Conservation (phyloP, 2,113 vertebrate genomes). For the Corvus moneduloides region DNA sequence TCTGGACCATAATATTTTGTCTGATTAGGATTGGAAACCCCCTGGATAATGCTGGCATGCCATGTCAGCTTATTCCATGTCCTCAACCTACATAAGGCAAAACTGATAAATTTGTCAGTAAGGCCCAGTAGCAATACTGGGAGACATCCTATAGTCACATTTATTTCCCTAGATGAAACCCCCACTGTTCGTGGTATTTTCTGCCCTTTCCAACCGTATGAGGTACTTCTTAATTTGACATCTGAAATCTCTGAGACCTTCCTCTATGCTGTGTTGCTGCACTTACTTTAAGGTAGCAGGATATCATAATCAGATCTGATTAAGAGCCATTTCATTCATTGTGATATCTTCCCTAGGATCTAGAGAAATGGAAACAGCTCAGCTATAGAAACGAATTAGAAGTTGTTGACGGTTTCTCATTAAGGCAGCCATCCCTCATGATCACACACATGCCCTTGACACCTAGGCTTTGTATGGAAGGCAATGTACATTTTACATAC, state of each 20-base stretch:
- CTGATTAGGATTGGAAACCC: neutral
- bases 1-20: neutral
- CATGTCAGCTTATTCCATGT: neutral
- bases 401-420: neutral
- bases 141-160: neutral
- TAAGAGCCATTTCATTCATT: neutral
- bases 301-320: neutral
- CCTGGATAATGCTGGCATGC: neutral
- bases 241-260: neutral
- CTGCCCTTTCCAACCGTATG: neutral
- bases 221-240: neutral
- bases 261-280: neutral
- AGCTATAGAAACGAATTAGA: neutral
- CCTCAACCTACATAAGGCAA: neutral
- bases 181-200: neutral
- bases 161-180: neutral
- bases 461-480: slow-evolving; percentile 1
- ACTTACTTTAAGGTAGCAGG: neutral
- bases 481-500: slow-evolving; percentile 3
- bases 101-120: neutral
- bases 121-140: neutral
- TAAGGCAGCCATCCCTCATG: neutral
- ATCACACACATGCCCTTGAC: neutral
- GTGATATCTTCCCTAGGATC: neutral
- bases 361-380: neutral